Percentiles rank a stretch among this genome's conserved stretches.
Evolutionary conservation across 2,888 invertebrate genomes (phyloP).

Genomic region (Entomobrya multifasciata): DNA sequence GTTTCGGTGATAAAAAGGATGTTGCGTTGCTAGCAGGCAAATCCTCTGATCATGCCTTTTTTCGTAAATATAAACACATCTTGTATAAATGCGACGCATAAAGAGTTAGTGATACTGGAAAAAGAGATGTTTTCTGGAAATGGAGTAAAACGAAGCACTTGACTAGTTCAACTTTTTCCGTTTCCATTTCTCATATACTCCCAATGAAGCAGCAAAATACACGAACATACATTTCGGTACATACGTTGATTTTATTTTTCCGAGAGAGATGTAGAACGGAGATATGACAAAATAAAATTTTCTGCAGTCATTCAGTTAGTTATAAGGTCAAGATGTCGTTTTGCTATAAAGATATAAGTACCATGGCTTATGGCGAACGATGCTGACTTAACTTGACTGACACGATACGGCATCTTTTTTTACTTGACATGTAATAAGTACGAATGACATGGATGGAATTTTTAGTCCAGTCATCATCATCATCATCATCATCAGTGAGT

Average conservation of each 20-base stretch:
- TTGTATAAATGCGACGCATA: too few species aligned
- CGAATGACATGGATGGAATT: not conserved
- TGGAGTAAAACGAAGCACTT: constrained; percentile 53
- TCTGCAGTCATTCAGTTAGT: constrained; percentile 47
- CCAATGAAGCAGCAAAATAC: not conserved
- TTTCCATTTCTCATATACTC: constrained; percentile 30
- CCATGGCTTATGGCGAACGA: not conserved
- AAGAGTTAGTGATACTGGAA: too few species aligned
- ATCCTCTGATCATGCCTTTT: constrained; percentile 41
- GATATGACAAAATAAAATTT: constrained; percentile 36
- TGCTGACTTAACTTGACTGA: too few species aligned
- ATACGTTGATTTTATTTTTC: constrained; percentile 30
- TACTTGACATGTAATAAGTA: not conserved
- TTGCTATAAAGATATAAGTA: not conserved
- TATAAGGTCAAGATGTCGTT: constrained; percentile 2
- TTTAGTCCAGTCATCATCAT: too few species aligned
- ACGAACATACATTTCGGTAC: constrained; percentile 15
- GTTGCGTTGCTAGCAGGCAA: constrained; percentile 48
- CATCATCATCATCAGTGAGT: constrained; percentile 22
- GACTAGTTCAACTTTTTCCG: constrained; percentile 69
- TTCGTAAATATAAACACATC: constrained; percentile 38
- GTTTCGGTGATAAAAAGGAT: constrained; percentile 52
- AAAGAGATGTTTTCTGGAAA: not conserved
- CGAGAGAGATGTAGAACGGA: constrained; percentile 33
- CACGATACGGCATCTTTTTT: constrained; percentile 15